Percentiles rank a stretch among this genome's conserved stretches.
Evolutionary conservation across 2,888 invertebrate genomes (phyloP).

Genomic region (Troides oblongomaculatus): DNA sequence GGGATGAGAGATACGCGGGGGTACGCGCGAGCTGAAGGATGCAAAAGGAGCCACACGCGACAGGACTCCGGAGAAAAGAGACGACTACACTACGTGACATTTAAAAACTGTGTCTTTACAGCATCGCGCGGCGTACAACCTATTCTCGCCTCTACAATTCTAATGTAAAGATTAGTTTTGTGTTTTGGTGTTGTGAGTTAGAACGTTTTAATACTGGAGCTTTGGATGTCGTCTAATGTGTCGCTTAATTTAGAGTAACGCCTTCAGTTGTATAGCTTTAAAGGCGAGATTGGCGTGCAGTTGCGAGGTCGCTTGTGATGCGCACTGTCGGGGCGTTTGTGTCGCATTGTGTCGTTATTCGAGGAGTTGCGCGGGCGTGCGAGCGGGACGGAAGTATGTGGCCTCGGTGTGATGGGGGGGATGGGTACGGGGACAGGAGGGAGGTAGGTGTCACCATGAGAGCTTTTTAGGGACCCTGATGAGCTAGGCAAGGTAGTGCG

Average conservation of each 20-base stretch:
- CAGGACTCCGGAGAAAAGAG: slow-evolving; percentile 79
- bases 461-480: slow-evolving; percentile 71
- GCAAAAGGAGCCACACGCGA: slow-evolving; percentile 77
- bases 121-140: slow-evolving; percentile 47
- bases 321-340: slow-evolving; percentile 52
- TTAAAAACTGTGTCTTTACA: slow-evolving; percentile 79
- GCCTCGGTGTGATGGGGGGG: slow-evolving; percentile 59
- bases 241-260: slow-evolving; percentile 69
- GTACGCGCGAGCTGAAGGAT: slow-evolving; percentile 75
- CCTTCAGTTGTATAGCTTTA: slow-evolving; percentile 53
- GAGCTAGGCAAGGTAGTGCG: slow-evolving; percentile 26
- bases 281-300: slow-evolving; percentile 57
- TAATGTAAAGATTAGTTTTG: slow-evolving; percentile 38
- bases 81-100: slow-evolving; percentile 78
- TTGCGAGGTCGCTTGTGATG: slow-evolving; percentile 56
- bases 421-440: slow-evolving; percentile 58
- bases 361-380: slow-evolving; percentile 58
- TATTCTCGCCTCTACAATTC: slow-evolving; percentile 37
- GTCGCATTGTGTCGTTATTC: slow-evolving; percentile 72
- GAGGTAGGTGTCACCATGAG: slow-evolving; percentile 74
- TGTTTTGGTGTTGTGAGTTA: slow-evolving; percentile 38
- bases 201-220: slow-evolving; percentile 42
- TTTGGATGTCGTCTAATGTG: slow-evolving; percentile 75
- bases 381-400: slow-evolving; percentile 58
- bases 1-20: slow-evolving; percentile 77